A percentile compares a stretch with the other conserved stretches of the same genome.
phyloP scores from a whole-genome alignment of 1,140 invertebrate species.

The Ooceraea biroi region DNA sequence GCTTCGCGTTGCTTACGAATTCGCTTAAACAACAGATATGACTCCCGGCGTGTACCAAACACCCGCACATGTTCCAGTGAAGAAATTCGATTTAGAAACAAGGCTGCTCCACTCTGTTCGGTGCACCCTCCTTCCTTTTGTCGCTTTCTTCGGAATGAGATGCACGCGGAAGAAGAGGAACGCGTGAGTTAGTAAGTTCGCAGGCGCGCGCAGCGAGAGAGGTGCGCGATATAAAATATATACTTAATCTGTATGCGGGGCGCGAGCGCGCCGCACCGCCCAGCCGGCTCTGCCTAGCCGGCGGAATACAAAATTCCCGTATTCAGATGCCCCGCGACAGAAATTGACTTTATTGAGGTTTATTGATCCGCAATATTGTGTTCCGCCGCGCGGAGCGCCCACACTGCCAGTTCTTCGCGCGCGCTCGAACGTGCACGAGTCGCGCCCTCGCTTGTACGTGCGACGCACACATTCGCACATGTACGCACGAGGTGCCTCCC shows the following conservation, averaged over 20 bases:
- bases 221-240: constrained; percentile 78
- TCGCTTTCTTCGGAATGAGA: constrained; percentile 38
- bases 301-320: constrained; percentile 85
- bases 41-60: too few relatives aligned
- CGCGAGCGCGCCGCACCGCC: constrained; percentile 81
- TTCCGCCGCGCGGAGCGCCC: constrained; percentile 67
- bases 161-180: constrained; percentile 16
- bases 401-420: constrained; percentile 31
- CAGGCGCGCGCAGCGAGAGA: constrained; percentile 42
- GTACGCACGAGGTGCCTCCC: neutral
- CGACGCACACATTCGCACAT: neutral
- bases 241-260: constrained; percentile 84
- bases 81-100: constrained; percentile 30
- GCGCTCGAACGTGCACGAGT: constrained; percentile 17
- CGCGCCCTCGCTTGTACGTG: constrained; percentile 12
- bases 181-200: constrained; percentile 4
- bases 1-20: too few relatives aligned
- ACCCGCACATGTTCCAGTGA: too few relatives aligned
- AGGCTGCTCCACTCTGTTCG: neutral
- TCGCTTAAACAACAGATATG: too few relatives aligned
- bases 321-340: constrained; percentile 86
- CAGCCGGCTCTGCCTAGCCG: constrained; percentile 79
- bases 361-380: constrained; percentile 86
- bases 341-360: constrained; percentile 87
- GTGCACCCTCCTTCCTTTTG: constrained; percentile 28